Percentiles rank a stretch among this genome's conserved stretches.
phyloP scores from a whole-genome alignment of 1,140 invertebrate genomes.

The Leptinotarsa defecta region DNA sequence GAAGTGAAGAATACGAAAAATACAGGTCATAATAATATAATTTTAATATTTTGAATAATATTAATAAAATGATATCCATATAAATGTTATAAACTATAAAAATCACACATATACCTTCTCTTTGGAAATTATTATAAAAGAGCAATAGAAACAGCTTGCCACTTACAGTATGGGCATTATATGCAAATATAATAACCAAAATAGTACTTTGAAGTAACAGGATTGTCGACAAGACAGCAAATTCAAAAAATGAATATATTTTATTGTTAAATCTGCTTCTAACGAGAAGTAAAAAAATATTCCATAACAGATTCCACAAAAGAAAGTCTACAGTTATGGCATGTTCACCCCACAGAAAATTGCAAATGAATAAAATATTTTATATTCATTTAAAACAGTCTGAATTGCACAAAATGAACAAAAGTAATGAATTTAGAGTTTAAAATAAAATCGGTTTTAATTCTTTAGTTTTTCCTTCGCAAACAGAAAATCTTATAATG shows the following conservation, averaged over 20 bases:
- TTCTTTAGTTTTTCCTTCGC: constrained; percentile 22
- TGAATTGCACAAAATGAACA: constrained; percentile 43
- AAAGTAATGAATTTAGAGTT: constrained; percentile 28
- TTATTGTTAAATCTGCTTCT: constrained; percentile 4
- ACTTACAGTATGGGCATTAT: constrained; percentile 26
- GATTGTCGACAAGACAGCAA: not conserved
- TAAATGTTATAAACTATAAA: constrained; percentile 50
- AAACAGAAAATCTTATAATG: constrained; percentile 40
- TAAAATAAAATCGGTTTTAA: constrained; percentile 34
- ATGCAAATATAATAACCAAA: constrained; percentile 35
- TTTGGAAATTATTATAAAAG: constrained; percentile 52
- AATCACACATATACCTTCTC: constrained; percentile 54
- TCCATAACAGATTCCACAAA: too few relatives aligned
- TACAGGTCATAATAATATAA: constrained; percentile 33
- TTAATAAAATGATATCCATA: constrained; percentile 52
- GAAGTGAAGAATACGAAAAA: too few relatives aligned
- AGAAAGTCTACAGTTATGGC: not conserved
- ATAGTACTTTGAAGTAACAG: constrained; percentile 23
- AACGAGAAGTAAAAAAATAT: constrained; percentile 15
- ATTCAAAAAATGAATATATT: constrained; percentile 24
- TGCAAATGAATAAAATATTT: not conserved
- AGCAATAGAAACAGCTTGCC: constrained; percentile 35
- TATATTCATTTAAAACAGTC: constrained; percentile 37
- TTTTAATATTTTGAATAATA: constrained; percentile 46
- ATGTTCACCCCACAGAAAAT: not conserved